A percentile compares a stretch with the other conserved stretches of the same genome.
Evolutionary conservation across 2,797 vertebrate species (phyloP).

Genomic region (Sternarchorhynchus goeldii): DNA sequence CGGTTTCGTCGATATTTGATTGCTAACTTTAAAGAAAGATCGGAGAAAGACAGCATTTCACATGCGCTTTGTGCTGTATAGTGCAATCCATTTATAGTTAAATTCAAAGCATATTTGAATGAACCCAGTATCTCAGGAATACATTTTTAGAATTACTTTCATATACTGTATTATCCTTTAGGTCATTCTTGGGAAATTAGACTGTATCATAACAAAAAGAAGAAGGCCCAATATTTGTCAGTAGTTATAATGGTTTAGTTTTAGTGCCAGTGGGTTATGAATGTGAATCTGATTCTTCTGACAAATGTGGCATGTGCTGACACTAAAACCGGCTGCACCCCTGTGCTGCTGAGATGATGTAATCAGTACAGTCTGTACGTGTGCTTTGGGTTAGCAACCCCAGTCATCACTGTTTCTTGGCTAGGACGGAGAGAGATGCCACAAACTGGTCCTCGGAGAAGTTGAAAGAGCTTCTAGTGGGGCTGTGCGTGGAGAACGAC

Average conservation of each 20-base stretch:
- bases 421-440: conserved; percentile 92
- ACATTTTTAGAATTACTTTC: no score
- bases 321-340: background rate
- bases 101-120: background rate
- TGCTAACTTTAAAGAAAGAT: no score
- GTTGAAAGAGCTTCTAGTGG: conserved; percentile 83
- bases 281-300: no score
- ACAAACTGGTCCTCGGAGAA: conserved; percentile 89
- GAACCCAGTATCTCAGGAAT: no score
- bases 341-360: background rate
- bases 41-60: no score
- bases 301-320: background rate
- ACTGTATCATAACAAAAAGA: no score
- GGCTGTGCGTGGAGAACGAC: conserved; percentile 75
- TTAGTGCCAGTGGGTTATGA: no score
- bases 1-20: no score
- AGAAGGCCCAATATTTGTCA: no score
- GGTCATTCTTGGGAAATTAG: no score
- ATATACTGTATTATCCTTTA: no score
- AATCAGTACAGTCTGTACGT: background rate
- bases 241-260: no score
- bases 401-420: conserved; percentile 6
- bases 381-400: background rate
- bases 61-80: background rate
- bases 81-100: background rate